These are phyloP conservation scores for Stichodactyla mertensii DNA, from an alignment of 64 coral and sea anemone genomes.

Conservation along the genomic window DNA sequence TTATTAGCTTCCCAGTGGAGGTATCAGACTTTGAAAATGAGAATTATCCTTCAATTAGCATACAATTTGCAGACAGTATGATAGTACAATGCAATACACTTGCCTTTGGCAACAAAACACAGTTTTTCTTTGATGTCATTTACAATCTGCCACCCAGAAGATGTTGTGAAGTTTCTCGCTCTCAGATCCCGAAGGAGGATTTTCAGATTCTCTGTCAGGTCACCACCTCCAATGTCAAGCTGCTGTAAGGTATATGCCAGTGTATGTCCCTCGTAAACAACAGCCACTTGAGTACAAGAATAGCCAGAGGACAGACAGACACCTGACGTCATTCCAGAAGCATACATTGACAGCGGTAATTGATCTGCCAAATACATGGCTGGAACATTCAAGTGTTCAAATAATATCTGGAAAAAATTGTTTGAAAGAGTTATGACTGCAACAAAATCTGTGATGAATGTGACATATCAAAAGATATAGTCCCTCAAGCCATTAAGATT, in stretches of 20 bases:
- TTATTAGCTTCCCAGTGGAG: too few relatives aligned
- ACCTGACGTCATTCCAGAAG: constrained; percentile 78
- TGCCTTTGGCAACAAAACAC: constrained; percentile 85
- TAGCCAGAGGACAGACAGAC: constrained; percentile 84
- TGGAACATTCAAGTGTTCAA: constrained; percentile 84
- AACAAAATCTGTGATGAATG: too few relatives aligned
- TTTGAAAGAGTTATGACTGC: too few relatives aligned
- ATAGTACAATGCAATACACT: neutral
- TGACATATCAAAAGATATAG: too few relatives aligned
- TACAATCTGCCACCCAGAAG: constrained; percentile 97
- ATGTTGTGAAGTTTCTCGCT: constrained; percentile 79
- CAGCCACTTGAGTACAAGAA: constrained; percentile 79
- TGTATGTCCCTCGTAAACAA: constrained; percentile 86
- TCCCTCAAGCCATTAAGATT: too few relatives aligned
- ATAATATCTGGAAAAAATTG: constrained; percentile 73
- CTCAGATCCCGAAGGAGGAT: constrained; percentile 66
- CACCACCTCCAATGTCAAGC: constrained; percentile 76
- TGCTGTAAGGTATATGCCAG: constrained; percentile 70
- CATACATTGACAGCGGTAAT: constrained; percentile 68
- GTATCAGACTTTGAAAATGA: too few relatives aligned
- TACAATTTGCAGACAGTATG: neutral
- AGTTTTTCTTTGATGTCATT: constrained; percentile 84
- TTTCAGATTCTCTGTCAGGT: constrained; percentile 88
- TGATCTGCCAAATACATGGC: constrained; percentile 94
- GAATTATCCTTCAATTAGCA: too few relatives aligned